Conservation (phyloP, 2,113 vertebrate genomes). For the Callopanchax toddi region DNA sequence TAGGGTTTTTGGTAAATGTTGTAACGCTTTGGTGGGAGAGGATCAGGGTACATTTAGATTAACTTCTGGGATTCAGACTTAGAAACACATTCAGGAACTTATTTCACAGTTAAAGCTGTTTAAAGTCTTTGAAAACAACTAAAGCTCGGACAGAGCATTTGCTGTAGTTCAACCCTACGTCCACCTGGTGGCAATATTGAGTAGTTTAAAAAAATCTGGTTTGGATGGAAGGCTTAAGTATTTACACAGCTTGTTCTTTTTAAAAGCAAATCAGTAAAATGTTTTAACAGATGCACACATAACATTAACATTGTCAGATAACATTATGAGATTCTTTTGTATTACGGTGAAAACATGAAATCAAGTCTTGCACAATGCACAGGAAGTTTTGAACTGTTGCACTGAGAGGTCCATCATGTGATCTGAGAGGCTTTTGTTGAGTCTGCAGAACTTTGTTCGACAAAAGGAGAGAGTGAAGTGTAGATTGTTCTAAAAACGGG, state of each 20-base stretch:
- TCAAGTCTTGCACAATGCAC: constrained; percentile 27
- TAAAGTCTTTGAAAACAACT: background rate
- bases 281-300: no score
- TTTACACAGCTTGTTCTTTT: background rate
- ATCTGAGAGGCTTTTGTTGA: constrained; percentile 59
- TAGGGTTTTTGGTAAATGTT: constrained; percentile 10
- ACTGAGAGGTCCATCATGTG: constrained; percentile 62
- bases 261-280: no score
- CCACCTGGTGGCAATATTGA: constrained; percentile 62
- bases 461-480: constrained; percentile 46
- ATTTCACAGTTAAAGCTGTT: background rate
- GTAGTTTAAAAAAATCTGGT: constrained; percentile 1
- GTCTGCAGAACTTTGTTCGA: constrained; percentile 48
- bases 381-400: constrained; percentile 53
- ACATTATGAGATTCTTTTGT: background rate
- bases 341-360: background rate
- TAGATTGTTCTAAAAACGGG: background rate
- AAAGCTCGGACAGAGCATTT: background rate
- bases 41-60: constrained; percentile 6
- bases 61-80: background rate
- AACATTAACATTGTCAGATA: background rate
- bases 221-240: background rate
- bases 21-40: background rate
- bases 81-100: background rate
- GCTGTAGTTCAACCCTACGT: constrained; percentile 11